A percentile compares a stretch with the other conserved stretches of the same genome.
Evolutionary conservation across 2,888 invertebrate genomes (phyloP).

Genomic region (Chorisops tibialis): DNA sequence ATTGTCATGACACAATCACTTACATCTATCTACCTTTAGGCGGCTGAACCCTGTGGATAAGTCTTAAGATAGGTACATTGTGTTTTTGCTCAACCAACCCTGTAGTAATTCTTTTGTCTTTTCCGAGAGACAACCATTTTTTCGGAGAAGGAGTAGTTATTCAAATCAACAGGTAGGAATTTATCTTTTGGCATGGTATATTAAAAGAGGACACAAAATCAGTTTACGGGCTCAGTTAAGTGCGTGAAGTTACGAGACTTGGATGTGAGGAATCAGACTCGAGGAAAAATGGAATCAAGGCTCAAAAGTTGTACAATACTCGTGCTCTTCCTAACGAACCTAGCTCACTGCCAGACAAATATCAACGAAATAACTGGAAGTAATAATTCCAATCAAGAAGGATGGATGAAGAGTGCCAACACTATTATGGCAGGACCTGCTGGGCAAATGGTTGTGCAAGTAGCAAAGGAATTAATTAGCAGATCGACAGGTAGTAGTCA

Average conservation of each 20-base stretch:
- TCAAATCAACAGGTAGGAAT: not conserved
- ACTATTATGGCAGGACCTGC: slow-evolving; percentile 46
- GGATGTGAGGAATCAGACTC: not conserved
- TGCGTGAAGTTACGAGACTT: not conserved
- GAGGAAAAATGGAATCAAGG: not conserved
- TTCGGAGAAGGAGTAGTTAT: slow-evolving; percentile 5
- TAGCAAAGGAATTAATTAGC: slow-evolving; percentile 65
- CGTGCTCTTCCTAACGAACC: not conserved
- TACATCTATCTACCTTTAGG: too few relatives aligned
- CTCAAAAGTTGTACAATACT: not conserved
- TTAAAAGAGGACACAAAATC: not conserved
- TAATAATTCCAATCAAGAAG: slow-evolving; percentile 21
- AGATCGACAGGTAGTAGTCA: slow-evolving; percentile 69
- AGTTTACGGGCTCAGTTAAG: not conserved
- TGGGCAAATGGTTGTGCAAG: slow-evolving; percentile 49
- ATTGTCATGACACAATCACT: too few relatives aligned
- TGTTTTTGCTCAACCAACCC: slow-evolving; percentile 15
- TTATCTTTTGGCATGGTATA: not conserved
- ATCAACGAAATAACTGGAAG: slow-evolving; percentile 27
- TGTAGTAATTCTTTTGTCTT: slow-evolving; percentile 9
- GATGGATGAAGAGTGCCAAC: slow-evolving; percentile 46
- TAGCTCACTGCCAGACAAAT: not conserved
- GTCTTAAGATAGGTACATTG: slow-evolving; percentile 4
- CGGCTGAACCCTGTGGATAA: too few relatives aligned
- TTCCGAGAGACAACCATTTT: not conserved